phyloP scores from a whole-genome alignment of 2,113 vertebrate species.

The Corythornis vintsioides region DNA sequence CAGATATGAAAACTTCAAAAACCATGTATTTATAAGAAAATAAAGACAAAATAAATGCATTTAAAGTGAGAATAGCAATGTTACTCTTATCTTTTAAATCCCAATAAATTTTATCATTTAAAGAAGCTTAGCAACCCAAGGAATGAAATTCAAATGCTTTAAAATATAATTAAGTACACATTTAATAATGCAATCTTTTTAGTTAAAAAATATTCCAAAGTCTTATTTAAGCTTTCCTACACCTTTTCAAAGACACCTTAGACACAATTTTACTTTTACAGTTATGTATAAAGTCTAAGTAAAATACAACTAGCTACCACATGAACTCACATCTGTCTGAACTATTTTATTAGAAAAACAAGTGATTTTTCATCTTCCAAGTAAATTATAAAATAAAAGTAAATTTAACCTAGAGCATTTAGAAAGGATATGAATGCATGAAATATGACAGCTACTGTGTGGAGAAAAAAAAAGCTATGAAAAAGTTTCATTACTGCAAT shows the following conservation, averaged over 20 bases:
- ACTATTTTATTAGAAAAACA: background rate
- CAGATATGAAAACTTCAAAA: slow-evolving; percentile 1
- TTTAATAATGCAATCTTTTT: background rate
- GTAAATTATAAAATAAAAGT: background rate
- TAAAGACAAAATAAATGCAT: slow-evolving; percentile 30
- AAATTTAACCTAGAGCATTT: background rate
- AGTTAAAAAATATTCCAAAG: background rate
- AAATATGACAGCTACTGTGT: background rate
- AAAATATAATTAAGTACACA: slow-evolving; percentile 13
- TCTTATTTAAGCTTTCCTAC: background rate
- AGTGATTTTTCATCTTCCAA: background rate
- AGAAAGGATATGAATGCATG: background rate
- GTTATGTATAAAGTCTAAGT: background rate
- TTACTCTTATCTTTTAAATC: slow-evolving; percentile 44
- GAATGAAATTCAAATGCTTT: slow-evolving; percentile 31
- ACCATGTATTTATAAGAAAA: slow-evolving; percentile 28
- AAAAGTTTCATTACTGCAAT: background rate
- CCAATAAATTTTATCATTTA: slow-evolving; percentile 42
- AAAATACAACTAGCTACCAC: background rate
- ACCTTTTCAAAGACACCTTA: background rate
- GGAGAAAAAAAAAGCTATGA: background rate
- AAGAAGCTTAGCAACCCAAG: slow-evolving; percentile 21
- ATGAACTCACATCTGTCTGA: background rate
- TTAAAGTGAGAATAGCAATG: background rate
- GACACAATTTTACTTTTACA: background rate